A percentile compares a stretch with the other conserved stretches of the same genome.
These are phyloP conservation scores for Buceros bicornis DNA, from an alignment of 2,797 vertebrate genomes.

Conservation along the genomic window DNA sequence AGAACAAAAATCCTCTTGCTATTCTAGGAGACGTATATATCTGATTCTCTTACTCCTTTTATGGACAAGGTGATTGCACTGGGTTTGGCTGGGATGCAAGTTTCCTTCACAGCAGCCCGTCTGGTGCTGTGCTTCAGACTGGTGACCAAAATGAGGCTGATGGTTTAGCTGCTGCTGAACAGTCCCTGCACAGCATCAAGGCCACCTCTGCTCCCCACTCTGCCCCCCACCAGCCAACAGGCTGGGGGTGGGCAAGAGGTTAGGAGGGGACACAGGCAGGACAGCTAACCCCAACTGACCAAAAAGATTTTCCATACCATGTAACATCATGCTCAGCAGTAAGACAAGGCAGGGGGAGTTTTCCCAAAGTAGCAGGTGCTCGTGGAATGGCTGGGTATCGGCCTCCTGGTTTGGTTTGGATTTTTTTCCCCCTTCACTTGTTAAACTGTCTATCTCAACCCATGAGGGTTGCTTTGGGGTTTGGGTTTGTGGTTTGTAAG, in stretches of 20 bases:
- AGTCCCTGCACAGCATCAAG: neutral
- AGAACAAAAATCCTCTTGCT: neutral
- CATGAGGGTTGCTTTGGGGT: neutral
- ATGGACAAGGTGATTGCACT: neutral
- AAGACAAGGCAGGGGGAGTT: too few relatives aligned
- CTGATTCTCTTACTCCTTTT: neutral
- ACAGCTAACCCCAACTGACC: neutral
- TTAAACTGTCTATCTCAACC: neutral
- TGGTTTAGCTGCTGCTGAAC: neutral
- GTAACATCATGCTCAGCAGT: neutral
- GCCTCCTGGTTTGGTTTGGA: neutral
- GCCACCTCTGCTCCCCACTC: neutral
- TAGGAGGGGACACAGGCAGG: neutral
- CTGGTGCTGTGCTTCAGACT: neutral
- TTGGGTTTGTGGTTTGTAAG: neutral
- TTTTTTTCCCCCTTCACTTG: neutral
- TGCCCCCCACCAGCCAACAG: neutral
- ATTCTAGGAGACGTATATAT: neutral
- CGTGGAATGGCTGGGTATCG: neutral
- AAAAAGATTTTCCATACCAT: neutral
- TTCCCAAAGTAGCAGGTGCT: neutral
- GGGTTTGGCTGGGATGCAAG: neutral
- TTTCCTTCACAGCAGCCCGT: neutral
- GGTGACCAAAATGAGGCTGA: neutral
- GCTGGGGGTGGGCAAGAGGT: neutral